Base-by-base conservation (phyloP, 2,113 vertebrate species). In the Festucalex cinctus region DNA sequence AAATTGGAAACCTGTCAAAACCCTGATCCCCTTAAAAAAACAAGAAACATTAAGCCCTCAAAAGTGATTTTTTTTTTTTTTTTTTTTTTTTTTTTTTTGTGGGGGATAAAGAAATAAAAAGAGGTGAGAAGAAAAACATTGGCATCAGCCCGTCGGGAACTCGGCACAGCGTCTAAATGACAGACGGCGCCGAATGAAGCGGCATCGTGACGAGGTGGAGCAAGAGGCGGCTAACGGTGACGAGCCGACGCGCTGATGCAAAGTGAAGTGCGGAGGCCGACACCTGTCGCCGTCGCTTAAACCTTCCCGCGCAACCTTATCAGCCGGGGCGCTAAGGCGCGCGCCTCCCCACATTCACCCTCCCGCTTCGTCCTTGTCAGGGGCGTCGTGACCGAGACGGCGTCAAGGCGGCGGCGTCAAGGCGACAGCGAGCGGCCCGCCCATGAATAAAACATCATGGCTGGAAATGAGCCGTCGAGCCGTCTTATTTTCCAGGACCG, bases 371-470 rank as follows among this genome's bases (percentile, higher is more conserved):
- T 57, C 54, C 54, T 57, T 57, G 51, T 54, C 51, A 26, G 22
- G 10, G 54, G 14, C 51, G 24, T 26, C 9, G 10, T 26, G 51
- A 54, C 54, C 24, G 54, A 28, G 54, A 32, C 14, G 26, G 2
- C 54, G 26, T 32, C 22, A 28, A 57, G 48, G 48, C 48, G 54
- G 17, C 6, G 54, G 13, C 54, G 5, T 32, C 22, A 17, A 57
- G 20, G 48, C 48, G 20, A 51, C 48, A n/a, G 48, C 9, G 48
- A 57, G 26, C 14, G 14, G 26, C 14, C 5, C 26, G 6, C 26
- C 54, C 22, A 57, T 57, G 54, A 57, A 57, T 57, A 57, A 57
- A 57, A 57, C 24, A 57, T 57, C 26, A 32, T 32, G 54, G 54
- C 14, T 32, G 24, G 54, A 57, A 57, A 57, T 57, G 54, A 57